phyloP scores from a whole-genome alignment of 2,888 invertebrate species.

The Meandrusa payeni region DNA sequence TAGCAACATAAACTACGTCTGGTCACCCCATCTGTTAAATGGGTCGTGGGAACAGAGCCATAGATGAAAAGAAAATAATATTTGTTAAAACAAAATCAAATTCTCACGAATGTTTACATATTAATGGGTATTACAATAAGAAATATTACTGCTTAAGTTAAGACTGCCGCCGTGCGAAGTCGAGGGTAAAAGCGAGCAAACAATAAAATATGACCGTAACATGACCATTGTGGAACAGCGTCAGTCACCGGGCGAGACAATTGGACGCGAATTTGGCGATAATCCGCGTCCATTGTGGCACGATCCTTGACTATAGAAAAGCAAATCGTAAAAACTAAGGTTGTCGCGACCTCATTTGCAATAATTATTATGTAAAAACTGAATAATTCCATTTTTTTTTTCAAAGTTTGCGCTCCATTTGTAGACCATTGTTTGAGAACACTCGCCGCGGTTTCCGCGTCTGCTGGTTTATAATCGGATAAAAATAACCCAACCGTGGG shows the following conservation, averaged over 20 bases:
- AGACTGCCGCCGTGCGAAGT: too few species aligned
- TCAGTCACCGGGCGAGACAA: slow-evolving; percentile 19
- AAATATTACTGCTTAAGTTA: too few species aligned
- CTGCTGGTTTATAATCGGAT: neutral
- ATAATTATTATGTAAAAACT: slow-evolving; percentile 46
- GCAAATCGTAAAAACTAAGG: slow-evolving; percentile 49
- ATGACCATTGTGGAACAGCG: slow-evolving; percentile 8
- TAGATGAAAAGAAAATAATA: too few species aligned
- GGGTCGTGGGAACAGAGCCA: too few species aligned
- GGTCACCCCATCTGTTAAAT: too few species aligned
- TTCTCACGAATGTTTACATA: too few species aligned
- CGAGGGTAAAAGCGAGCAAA: too few species aligned
- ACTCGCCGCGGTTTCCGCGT: neutral
- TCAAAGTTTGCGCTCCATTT: slow-evolving; percentile 4
- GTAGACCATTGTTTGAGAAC: neutral
- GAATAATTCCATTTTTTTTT: slow-evolving; percentile 14
- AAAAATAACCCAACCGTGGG: slow-evolving; percentile 6
- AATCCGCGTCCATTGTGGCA: slow-evolving; percentile 21
- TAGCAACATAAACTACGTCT: too few species aligned
- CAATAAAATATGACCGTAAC: slow-evolving; percentile 2
- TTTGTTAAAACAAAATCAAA: too few species aligned
- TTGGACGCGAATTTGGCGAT: slow-evolving; percentile 20
- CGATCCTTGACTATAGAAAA: slow-evolving; percentile 49
- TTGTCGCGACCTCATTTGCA: slow-evolving; percentile 44
- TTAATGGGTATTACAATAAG: too few species aligned